Conservation (phyloP, 2,113 vertebrate genomes). For the Elephantulus edwardii region DNA sequence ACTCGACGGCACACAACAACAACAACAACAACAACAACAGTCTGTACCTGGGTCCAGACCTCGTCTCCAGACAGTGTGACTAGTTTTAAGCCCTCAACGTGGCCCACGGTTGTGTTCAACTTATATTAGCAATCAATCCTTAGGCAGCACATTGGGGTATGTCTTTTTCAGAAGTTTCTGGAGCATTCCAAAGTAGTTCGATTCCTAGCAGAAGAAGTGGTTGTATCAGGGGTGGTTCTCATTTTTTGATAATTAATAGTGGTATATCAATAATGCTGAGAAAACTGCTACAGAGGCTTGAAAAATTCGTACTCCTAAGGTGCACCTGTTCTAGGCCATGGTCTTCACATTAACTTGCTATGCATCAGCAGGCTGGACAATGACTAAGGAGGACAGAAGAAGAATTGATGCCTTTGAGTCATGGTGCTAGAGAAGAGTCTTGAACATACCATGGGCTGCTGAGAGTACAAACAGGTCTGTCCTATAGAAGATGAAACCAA, state of each 20-base stretch:
- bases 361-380: too few species aligned
- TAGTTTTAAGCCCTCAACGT: neutral
- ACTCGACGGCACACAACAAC: too few species aligned
- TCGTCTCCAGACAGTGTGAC: neutral
- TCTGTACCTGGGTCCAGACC: neutral
- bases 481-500: too few species aligned
- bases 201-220: slow-evolving; percentile 4
- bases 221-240: slow-evolving; percentile 27
- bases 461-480: too few species aligned
- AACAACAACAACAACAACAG: too few species aligned
- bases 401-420: too few species aligned
- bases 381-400: too few species aligned
- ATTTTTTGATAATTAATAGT: neutral
- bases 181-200: slow-evolving; percentile 1
- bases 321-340: too few species aligned
- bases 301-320: neutral
- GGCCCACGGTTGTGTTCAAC: neutral
- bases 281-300: slow-evolving; percentile 4
- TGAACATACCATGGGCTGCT: too few species aligned
- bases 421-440: too few species aligned
- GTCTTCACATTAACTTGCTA: too few species aligned
- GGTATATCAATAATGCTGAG: neutral
- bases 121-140: slow-evolving; percentile 19
- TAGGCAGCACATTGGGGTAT: neutral
- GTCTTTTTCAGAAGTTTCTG: slow-evolving; percentile 35